Conservation (phyloP, 2,797 vertebrate species). For the Tenualosa ilisha region DNA sequence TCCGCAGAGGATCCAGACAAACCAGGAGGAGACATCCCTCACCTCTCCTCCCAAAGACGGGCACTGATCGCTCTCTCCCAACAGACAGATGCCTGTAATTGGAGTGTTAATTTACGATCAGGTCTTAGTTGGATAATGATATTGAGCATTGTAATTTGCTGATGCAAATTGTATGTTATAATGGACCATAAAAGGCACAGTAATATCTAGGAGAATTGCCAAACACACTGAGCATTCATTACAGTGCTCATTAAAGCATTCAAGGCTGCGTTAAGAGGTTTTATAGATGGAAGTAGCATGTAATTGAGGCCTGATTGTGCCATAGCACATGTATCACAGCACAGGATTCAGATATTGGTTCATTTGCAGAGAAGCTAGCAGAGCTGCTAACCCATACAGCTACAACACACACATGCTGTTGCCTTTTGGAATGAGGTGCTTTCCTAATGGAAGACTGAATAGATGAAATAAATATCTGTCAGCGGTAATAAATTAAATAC, state of each 20-base stretch:
- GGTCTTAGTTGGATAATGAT: conserved; percentile 77
- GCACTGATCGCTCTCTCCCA: conserved; percentile 58
- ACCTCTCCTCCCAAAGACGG: conserved; percentile 48
- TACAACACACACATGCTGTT: neutral
- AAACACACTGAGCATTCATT: conserved; percentile 83
- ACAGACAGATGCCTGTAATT: conserved; percentile 79
- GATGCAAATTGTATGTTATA: conserved; percentile 83
- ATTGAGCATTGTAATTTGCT: conserved; percentile 83
- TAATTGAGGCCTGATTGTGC: conserved; percentile 80
- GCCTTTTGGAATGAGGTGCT: neutral
- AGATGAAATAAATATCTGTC: neutral
- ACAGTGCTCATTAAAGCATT: conserved; percentile 81
- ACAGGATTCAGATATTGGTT: conserved; percentile 73
- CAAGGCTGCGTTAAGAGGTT: conserved; percentile 72
- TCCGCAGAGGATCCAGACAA: conserved; percentile 58
- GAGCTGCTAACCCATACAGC: conserved; percentile 41
- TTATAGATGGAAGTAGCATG: conserved; percentile 77
- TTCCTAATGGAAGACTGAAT: neutral
- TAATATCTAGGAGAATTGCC: conserved; percentile 78
- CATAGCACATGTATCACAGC: conserved; percentile 70
- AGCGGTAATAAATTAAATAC: neutral
- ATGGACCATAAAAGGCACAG: conserved; percentile 78
- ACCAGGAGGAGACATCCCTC: conserved; percentile 60
- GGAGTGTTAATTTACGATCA: conserved; percentile 82
- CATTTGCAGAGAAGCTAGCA: conserved; percentile 71